These are phyloP conservation scores for Lasiurus borealis DNA, from an alignment of 2,113 vertebrate species.

Conservation along the genomic window DNA sequence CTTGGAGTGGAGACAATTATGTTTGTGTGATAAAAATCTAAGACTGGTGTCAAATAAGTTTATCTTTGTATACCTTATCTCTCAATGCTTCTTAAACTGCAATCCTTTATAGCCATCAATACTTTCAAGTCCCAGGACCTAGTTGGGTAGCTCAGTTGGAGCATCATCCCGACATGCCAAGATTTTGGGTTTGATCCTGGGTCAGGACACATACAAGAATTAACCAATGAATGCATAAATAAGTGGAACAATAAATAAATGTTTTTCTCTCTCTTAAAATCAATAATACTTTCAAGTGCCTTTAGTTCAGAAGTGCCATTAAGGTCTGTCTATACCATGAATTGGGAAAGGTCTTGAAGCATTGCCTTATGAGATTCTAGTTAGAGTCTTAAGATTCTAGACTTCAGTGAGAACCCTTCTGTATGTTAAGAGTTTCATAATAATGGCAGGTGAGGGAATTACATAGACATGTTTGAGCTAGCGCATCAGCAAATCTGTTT, in stretches of 20 bases:
- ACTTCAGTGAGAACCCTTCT: background rate
- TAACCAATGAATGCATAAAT: no score
- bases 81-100: background rate
- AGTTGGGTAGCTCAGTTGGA: no score
- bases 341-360: background rate
- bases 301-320: background rate
- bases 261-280: no score
- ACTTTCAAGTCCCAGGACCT: background rate
- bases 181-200: no score
- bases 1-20: constrained; percentile 12
- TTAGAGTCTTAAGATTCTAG: background rate
- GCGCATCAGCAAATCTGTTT: constrained; percentile 21
- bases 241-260: no score
- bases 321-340: background rate
- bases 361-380: background rate
- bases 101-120: background rate
- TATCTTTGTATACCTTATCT: constrained; percentile 18
- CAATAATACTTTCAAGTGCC: no score
- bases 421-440: background rate
- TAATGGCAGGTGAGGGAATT: background rate
- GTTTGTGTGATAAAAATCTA: background rate
- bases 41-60: background rate
- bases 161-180: no score
- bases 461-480: constrained; percentile 40
- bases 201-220: no score